These are phyloP conservation scores for Nomada flava DNA, from an alignment of 2,888 invertebrate species.

Conservation along the genomic window DNA sequence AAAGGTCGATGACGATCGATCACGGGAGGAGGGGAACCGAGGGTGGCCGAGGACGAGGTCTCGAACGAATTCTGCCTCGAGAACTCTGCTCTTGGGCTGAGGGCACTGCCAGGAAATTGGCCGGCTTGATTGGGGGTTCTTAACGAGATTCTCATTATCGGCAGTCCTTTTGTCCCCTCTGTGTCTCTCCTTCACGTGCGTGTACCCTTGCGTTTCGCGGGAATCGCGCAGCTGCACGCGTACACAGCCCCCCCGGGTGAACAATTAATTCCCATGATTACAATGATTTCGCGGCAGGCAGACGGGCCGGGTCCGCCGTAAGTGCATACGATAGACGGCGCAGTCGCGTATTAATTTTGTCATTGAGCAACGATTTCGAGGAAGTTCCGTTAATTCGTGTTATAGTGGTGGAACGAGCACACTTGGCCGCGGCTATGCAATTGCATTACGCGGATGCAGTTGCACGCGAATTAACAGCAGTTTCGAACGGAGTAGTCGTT, in stretches of 20 bases:
- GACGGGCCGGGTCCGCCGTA: background rate
- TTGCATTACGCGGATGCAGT: constrained; percentile 14
- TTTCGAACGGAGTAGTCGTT: too few relatives aligned
- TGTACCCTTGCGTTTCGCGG: background rate
- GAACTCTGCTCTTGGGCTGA: background rate
- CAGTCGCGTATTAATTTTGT: background rate
- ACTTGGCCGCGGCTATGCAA: background rate
- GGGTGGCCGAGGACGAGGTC: background rate
- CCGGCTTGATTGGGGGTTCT: constrained; percentile 10
- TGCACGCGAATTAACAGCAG: background rate
- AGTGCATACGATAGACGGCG: background rate
- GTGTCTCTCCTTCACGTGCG: background rate
- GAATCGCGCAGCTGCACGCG: background rate
- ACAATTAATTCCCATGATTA: constrained; percentile 42
- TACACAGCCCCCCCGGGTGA: constrained; percentile 5
- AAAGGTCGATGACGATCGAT: constrained; percentile 54
- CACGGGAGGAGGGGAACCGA: constrained; percentile 9
- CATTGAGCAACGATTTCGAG: too few relatives aligned
- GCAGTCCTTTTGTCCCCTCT: constrained; percentile 34
- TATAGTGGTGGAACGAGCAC: too few relatives aligned
- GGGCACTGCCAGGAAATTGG: constrained; percentile 19
- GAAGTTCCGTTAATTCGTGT: too few relatives aligned
- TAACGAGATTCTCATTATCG: constrained; percentile 53
- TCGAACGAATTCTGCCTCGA: constrained; percentile 32
- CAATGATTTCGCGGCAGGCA: constrained; percentile 13